Conservation (phyloP, 2,888 invertebrate genomes). For the Chrysodeixis includens region DNA sequence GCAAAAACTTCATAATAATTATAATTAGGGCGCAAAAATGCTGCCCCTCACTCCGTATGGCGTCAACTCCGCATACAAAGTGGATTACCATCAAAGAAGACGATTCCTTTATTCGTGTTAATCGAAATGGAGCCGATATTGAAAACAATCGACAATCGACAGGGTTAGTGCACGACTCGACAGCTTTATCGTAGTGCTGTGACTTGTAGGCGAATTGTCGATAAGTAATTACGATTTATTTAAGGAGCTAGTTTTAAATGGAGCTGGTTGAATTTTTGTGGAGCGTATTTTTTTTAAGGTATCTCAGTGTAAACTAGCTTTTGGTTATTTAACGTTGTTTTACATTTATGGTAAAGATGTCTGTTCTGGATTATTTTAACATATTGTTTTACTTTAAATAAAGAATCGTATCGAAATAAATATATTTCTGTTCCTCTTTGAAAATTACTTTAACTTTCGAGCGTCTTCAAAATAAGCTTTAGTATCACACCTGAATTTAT, state of each 20-base stretch:
- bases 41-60: slow-evolving; percentile 66
- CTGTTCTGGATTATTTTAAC: too few relatives aligned
- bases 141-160: slow-evolving; percentile 89
- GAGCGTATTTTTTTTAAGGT: neutral
- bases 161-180: slow-evolving; percentile 83
- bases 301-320: too few relatives aligned
- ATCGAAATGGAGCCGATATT: slow-evolving; percentile 85
- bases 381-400: too few relatives aligned
- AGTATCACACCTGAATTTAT: too few relatives aligned
- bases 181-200: slow-evolving; percentile 65
- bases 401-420: too few relatives aligned
- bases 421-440: too few relatives aligned
- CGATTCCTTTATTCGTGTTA: slow-evolving; percentile 85
- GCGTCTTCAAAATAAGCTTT: too few relatives aligned
- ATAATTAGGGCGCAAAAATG: slow-evolving; percentile 80
- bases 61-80: slow-evolving; percentile 75
- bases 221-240: slow-evolving; percentile 52
- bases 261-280: slow-evolving; percentile 32
- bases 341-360: too few relatives aligned
- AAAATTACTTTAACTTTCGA: too few relatives aligned
- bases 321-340: too few relatives aligned
- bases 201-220: slow-evolving; percentile 53
- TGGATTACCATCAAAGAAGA: slow-evolving; percentile 80
- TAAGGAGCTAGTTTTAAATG: slow-evolving; percentile 27
- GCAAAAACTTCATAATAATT: slow-evolving; percentile 75